Conservation (phyloP, 1,140 invertebrate species). For the Druon quercuslanigerum region DNA sequence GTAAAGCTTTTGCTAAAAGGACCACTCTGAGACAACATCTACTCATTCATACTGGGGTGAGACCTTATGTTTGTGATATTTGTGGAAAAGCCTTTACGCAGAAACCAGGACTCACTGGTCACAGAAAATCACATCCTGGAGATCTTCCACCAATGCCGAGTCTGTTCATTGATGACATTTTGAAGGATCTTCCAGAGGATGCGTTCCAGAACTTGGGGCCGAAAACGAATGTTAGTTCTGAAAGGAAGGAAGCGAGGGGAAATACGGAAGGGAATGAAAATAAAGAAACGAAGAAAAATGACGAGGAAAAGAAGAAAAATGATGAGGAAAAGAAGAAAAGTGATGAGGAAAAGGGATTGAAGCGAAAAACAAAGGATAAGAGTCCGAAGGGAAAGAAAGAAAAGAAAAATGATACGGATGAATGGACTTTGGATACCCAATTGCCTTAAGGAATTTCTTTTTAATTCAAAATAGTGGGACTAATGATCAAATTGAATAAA, state of each 20-base stretch:
- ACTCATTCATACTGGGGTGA: conserved; percentile 86
- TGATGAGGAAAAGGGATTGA: not conserved
- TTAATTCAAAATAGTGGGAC: too few species aligned
- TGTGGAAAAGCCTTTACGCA: conserved; percentile 85
- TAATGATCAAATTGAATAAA: too few species aligned
- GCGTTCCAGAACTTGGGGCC: not conserved
- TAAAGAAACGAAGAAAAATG: too few species aligned
- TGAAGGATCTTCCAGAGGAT: conserved; percentile 48
- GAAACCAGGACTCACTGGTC: conserved; percentile 78
- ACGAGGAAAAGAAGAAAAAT: conserved; percentile 45
- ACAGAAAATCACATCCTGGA: conserved; percentile 77
- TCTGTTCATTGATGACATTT: conserved; percentile 62
- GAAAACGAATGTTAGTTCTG: too few species aligned
- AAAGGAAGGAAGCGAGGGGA: too few species aligned
- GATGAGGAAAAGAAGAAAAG: conserved; percentile 40
- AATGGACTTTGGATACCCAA: too few species aligned
- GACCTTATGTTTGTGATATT: conserved; percentile 87
- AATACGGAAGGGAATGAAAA: not conserved
- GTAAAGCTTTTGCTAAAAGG: conserved; percentile 81
- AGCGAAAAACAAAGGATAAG: not conserved
- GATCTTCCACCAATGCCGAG: conserved; percentile 58
- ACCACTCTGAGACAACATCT: conserved; percentile 82
- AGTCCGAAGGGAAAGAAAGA: not conserved
- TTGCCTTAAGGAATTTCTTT: too few species aligned
- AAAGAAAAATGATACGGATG: not conserved